phyloP scores from a whole-genome alignment of 2,797 vertebrate genomes.

The Morus bassanus region DNA sequence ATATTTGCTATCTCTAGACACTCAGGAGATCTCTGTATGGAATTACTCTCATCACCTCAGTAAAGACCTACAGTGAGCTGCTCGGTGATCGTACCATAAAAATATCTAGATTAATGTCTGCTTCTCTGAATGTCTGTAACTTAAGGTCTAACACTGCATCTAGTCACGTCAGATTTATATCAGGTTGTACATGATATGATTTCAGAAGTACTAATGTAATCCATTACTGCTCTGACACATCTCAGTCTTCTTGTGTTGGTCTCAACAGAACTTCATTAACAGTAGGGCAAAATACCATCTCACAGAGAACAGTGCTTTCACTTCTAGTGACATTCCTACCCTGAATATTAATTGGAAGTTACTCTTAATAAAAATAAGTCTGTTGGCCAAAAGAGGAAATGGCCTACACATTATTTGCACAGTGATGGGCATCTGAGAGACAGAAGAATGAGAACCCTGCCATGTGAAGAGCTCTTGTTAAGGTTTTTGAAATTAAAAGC shows the following conservation, averaged over 20 bases:
- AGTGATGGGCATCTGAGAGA: background rate
- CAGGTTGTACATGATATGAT: background rate
- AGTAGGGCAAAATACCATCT: background rate
- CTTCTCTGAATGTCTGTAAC: background rate
- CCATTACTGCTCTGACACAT: background rate
- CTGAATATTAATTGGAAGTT: background rate
- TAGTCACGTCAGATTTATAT: background rate
- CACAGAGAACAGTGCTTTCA: background rate
- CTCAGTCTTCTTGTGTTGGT: background rate
- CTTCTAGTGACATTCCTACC: background rate
- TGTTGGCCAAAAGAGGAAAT: background rate
- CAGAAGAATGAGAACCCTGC: background rate
- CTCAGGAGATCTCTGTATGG: background rate
- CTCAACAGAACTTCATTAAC: background rate
- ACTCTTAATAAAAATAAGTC: background rate
- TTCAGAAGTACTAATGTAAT: background rate
- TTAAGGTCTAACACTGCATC: background rate
- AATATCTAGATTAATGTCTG: background rate
- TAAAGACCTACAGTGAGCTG: background rate
- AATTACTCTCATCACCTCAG: background rate
- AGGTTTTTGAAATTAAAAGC: background rate
- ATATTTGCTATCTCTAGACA: background rate
- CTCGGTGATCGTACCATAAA: background rate
- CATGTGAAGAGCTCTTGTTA: background rate
- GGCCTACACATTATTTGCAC: background rate